Evolutionary conservation across 2,113 vertebrate species (phyloP).

Genomic region (Verasper variegatus): DNA sequence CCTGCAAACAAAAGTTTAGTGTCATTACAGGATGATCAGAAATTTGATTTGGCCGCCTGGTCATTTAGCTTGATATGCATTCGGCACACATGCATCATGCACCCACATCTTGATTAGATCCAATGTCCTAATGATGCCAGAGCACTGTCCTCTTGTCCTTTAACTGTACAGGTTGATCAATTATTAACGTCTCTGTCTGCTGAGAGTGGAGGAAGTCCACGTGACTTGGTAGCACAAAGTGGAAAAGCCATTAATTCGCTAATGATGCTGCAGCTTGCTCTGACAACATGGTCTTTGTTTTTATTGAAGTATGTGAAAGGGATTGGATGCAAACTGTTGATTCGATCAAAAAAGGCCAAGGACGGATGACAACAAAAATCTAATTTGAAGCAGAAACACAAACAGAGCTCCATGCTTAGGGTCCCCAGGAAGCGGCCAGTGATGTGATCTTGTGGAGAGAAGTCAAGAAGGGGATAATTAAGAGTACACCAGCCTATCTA

Average conservation of each 20-base stretch:
- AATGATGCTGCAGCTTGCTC: not conserved
- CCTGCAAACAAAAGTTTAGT: not conserved
- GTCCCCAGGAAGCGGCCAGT: constrained; percentile 27
- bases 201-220: not conserved
- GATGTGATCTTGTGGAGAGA: constrained; percentile 27
- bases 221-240: not conserved
- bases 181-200: constrained; percentile 13
- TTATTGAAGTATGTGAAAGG: not conserved
- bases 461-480: constrained; percentile 53
- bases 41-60: not conserved
- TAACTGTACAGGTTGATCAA: constrained; percentile 3
- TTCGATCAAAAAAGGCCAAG: not conserved
- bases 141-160: constrained; percentile 10
- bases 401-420: constrained; percentile 17
- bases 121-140: not conserved
- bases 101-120: not conserved
- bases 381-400: not conserved
- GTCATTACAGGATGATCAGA: constrained; percentile 21
- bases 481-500: constrained; percentile 44
- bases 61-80: constrained; percentile 8
- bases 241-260: not conserved
- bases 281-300: not conserved
- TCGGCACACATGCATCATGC: not conserved
- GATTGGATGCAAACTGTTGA: not conserved
- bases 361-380: constrained; percentile 1